Evolutionary conservation across 2,113 vertebrate genomes (phyloP).

Genomic region (Onychorhynchus coronatus): DNA sequence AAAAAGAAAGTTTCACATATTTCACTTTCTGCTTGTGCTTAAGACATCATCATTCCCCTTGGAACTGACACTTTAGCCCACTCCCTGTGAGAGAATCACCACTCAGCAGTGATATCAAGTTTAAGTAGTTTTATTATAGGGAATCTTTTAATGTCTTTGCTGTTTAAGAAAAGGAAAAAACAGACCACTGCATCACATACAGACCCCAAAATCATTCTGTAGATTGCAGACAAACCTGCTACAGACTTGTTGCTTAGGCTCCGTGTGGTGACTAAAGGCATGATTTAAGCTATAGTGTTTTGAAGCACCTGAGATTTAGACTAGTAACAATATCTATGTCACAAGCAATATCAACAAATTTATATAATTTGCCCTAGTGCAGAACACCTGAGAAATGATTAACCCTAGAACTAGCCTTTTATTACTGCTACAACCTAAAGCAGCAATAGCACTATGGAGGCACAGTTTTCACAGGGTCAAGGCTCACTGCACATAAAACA

Average conservation of each 20-base stretch:
- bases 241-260: background rate
- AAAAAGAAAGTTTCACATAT: background rate
- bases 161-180: background rate
- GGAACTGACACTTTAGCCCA: background rate
- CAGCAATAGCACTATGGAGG: accelerated
- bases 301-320: background rate
- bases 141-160: background rate
- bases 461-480: background rate
- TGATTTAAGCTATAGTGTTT: background rate
- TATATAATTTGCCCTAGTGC: background rate
- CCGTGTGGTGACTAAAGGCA: background rate
- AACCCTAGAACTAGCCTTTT: background rate
- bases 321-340: background rate
- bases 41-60: background rate
- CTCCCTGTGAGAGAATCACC: background rate
- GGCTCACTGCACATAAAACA: accelerated
- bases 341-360: background rate
- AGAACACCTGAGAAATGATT: background rate
- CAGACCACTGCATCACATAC: too few relatives aligned
- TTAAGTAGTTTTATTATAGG: background rate
- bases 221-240: background rate
- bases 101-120: background rate
- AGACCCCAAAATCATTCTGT: background rate
- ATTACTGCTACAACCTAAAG: background rate
- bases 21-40: background rate